Conservation (phyloP, 2,797 vertebrate species). For the Fistularia tabacaria region DNA sequence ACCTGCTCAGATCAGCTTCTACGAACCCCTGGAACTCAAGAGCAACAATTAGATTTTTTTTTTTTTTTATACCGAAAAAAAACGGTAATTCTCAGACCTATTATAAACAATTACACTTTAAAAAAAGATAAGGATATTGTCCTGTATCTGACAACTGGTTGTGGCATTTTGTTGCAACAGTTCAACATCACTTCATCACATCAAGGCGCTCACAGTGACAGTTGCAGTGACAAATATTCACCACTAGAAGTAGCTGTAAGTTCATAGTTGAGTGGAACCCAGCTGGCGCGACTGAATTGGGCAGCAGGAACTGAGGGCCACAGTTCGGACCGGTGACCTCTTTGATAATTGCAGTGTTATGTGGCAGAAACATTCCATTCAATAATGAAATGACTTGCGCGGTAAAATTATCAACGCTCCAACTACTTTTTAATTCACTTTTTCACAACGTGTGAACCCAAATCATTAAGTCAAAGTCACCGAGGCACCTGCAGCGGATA, state of each 20-base stretch:
- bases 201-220: too few species aligned
- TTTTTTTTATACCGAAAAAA: too few species aligned
- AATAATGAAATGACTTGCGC: conserved; percentile 1
- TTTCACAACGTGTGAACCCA: conserved; percentile 1
- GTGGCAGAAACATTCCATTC: conserved; percentile 3
- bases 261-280: conserved; percentile 21
- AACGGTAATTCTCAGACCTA: too few species aligned
- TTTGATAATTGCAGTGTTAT: not conserved
- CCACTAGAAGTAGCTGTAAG: conserved; percentile 52
- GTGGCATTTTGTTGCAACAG: too few species aligned
- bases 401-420: conserved; percentile 2
- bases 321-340: not conserved
- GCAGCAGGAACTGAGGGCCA: not conserved
- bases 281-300: not conserved
- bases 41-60: too few species aligned
- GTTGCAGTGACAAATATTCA: not conserved
- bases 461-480: not conserved
- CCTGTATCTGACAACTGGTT: too few species aligned
- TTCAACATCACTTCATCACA: too few species aligned
- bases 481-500: not conserved
- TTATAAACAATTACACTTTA: too few species aligned
- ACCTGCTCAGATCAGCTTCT: too few species aligned
- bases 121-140: too few species aligned
- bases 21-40: too few species aligned
- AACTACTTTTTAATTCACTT: conserved; percentile 21